Base-by-base conservation (phyloP, 2,797 vertebrate species). In the Melanotaenia parkinsoni region DNA sequence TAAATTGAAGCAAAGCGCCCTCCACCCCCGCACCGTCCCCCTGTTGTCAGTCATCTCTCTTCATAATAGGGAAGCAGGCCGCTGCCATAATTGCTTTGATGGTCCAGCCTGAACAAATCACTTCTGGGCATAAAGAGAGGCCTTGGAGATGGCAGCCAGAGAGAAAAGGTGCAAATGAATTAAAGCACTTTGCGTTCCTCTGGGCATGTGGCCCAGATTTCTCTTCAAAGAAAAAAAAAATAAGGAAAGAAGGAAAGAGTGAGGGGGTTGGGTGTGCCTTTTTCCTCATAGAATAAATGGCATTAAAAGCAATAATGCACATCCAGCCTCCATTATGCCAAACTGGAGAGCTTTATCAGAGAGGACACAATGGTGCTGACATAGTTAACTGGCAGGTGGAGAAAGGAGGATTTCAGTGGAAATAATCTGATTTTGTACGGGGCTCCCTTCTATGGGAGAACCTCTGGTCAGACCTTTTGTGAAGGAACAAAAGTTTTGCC, bases 131-230 rank as follows among this genome's bases (percentile, higher is more conserved):
- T 96, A 97, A 94, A 96, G 93, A 94, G 93, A 91, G 91, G 95
- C 96, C 96, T 97, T 96, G 93, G 95, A 97, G 96, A 98, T 97
- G 96, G 95, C 95, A 96, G 95, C 94, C 95, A 94, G 95, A 96
- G 95, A 98, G 95, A 96, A 98, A 98, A 98, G 96, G 97, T 99
- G 97, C 96, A 95, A 98, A 98, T 96, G 96, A 97, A 99, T 97
- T 97, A 96, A 97, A 97, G 96, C 94, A 96, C 95, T 96, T 94
- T 95, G 95, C 92, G 95, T 96, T 97, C 97, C 96, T 97, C 87
- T 93, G 97, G 97, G 96, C 96, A 95, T 97, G 96, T 99, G 97
- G 95, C 98, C 97, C 96, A 99, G 95, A 97, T 98, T 97, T 94
- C 92, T 90, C 93, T 92, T 92, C 66, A 91, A 92, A 96, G 93